phyloP scores from a whole-genome alignment of 2,113 vertebrate species.

The Scolopax mira region DNA sequence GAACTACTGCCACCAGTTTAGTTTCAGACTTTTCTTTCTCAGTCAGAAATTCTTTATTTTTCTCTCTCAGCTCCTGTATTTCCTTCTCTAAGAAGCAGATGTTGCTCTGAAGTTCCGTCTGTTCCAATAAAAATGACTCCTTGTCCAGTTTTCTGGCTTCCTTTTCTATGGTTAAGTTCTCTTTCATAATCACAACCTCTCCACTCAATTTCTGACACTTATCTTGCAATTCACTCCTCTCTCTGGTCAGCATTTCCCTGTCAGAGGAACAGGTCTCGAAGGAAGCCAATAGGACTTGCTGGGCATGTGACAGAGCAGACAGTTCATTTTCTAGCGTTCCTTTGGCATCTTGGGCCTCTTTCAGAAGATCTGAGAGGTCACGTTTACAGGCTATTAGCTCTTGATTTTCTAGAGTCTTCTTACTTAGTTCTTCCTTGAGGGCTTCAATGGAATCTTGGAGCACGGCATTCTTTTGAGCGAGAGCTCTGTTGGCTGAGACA shows the following conservation, averaged over 20 bases:
- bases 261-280: conserved; percentile 69
- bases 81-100: conserved; percentile 68
- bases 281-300: conserved; percentile 68
- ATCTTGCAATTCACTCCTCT: conserved; percentile 68
- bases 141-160: conserved; percentile 70
- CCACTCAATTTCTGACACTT: conserved; percentile 71
- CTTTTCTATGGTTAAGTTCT: conserved; percentile 66
- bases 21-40: conserved; percentile 74
- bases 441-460: conserved; percentile 65
- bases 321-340: conserved; percentile 67
- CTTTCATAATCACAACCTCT: conserved; percentile 57
- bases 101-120: conserved; percentile 55
- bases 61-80: conserved; percentile 40
- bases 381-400: conserved; percentile 70
- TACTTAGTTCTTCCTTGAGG: conserved; percentile 75
- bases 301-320: conserved; percentile 55
- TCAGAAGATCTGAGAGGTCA: conserved; percentile 70
- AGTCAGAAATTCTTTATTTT: conserved; percentile 62
- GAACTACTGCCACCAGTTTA: conserved; percentile 59
- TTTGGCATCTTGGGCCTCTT: conserved; percentile 71
- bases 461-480: conserved; percentile 74
- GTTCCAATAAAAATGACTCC: conserved; percentile 52
- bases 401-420: conserved; percentile 64
- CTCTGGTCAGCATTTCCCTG: conserved; percentile 69
- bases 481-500: conserved; percentile 54